These are phyloP conservation scores for Pelodytes ibericus DNA, from an alignment of 2,797 vertebrate genomes.

Conservation along the genomic window DNA sequence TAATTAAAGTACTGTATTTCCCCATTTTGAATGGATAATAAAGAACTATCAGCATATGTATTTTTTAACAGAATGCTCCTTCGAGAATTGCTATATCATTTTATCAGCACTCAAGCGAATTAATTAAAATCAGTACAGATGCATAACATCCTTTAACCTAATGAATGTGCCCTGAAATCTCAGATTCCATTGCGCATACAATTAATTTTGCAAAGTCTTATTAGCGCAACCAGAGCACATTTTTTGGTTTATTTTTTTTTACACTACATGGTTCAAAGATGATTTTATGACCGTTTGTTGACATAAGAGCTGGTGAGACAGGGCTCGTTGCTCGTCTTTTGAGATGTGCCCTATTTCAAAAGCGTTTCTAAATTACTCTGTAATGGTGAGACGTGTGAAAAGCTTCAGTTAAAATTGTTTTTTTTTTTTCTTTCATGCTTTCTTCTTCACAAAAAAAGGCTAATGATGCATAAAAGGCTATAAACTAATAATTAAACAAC, in stretches of 20 bases:
- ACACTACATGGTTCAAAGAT: constrained; percentile 44
- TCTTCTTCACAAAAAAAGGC: constrained; percentile 19
- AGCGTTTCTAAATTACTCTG: constrained; percentile 4
- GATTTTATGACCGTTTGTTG: constrained; percentile 48
- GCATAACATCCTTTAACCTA: not conserved
- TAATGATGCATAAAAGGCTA: constrained; percentile 32
- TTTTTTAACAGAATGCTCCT: no score
- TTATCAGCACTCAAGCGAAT: not conserved
- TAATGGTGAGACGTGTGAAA: not conserved
- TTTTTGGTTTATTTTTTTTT: no score
- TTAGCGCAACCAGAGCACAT: constrained; percentile 15
- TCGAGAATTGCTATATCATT: not conserved
- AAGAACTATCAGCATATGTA: no score
- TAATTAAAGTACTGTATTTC: no score
- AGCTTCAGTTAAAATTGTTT: constrained; percentile 4
- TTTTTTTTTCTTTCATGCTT: constrained; percentile 10
- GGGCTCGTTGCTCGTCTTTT: constrained; percentile 4
- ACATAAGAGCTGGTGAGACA: constrained; percentile 12
- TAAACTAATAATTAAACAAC: constrained; percentile 40
- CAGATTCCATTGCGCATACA: constrained; percentile 35
- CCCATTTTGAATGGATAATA: no score
- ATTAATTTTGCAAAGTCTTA: constrained; percentile 44
- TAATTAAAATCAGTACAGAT: not conserved
- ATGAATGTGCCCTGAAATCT: constrained; percentile 16
- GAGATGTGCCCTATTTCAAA: constrained; percentile 11